These are phyloP conservation scores for Ellobius talpinus DNA, from an alignment of 2,113 vertebrate species.

Conservation along the genomic window DNA sequence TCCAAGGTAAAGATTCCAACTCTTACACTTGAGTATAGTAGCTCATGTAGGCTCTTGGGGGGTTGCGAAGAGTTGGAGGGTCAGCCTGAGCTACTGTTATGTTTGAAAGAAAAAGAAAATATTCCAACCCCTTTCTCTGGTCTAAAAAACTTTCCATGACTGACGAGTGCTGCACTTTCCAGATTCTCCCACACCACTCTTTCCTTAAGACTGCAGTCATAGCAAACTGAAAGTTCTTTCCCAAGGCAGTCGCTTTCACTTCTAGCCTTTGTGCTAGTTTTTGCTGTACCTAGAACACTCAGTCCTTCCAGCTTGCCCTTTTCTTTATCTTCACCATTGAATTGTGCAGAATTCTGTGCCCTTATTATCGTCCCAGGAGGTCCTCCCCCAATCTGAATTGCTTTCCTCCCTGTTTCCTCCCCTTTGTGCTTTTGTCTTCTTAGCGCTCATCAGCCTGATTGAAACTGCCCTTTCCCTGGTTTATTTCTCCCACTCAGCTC, in stretches of 20 bases:
- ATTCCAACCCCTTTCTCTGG: neutral
- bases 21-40: neutral
- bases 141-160: neutral
- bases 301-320: neutral
- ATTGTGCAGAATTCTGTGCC: constrained; percentile 16
- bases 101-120: neutral
- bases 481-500: constrained; percentile 55
- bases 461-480: constrained; percentile 7
- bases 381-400: neutral
- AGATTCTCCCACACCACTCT: neutral
- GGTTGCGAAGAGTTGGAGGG: neutral
- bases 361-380: neutral
- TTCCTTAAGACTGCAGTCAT: constrained; percentile 15
- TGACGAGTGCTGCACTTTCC: neutral
- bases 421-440: constrained; percentile 1
- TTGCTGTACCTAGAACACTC: constrained; percentile 23
- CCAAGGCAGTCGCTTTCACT: neutral
- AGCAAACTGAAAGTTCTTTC: neutral
- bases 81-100: neutral
- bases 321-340: neutral
- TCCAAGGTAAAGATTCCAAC: neutral
- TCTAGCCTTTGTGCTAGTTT: constrained; percentile 1
- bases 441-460: constrained; percentile 12
- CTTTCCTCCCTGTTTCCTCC: neutral
- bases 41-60: neutral